Percentiles rank a stretch among this genome's conserved stretches.
phyloP scores from a whole-genome alignment of 1,140 invertebrate genomes.

The Holcopasites calliopsidis region DNA sequence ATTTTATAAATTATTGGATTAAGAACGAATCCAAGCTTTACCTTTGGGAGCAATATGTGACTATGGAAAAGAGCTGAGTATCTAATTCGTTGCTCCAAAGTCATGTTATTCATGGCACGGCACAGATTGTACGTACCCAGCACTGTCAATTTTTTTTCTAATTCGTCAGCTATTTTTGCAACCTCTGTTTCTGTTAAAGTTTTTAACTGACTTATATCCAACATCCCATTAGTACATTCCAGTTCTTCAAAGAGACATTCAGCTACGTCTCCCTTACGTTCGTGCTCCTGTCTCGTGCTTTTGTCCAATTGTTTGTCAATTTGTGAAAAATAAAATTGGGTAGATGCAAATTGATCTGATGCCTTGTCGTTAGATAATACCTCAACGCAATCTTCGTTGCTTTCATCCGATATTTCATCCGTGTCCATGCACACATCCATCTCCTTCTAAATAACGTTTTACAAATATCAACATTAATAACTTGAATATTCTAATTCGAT shows the following conservation, averaged over 20 bases:
- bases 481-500: too few species aligned
- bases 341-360: constrained; percentile 1
- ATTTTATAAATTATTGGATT: background rate
- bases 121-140: constrained; percentile 64
- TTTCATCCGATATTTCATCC: constrained; percentile 15
- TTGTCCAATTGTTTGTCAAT: background rate
- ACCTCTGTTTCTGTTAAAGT: constrained; percentile 53
- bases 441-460: constrained; percentile 14
- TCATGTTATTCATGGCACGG: constrained; percentile 52
- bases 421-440: background rate
- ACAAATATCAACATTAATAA: background rate
- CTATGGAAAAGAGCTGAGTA: constrained; percentile 53
- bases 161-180: constrained; percentile 38
- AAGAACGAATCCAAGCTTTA: constrained; percentile 9
- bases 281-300: background rate
- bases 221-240: constrained; percentile 47
- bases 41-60: constrained; percentile 63
- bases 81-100: constrained; percentile 48
- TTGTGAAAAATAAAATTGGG: constrained; percentile 60
- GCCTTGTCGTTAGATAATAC: background rate
- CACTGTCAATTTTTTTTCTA: constrained; percentile 51
- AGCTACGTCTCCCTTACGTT: constrained; percentile 33
- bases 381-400: constrained; percentile 1
- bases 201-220: constrained; percentile 51
- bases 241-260: constrained; percentile 47